Percentiles rank a stretch among this genome's conserved stretches.
Conservation (phyloP, 2,797 vertebrate genomes). For the Tapera naevia region DNA sequence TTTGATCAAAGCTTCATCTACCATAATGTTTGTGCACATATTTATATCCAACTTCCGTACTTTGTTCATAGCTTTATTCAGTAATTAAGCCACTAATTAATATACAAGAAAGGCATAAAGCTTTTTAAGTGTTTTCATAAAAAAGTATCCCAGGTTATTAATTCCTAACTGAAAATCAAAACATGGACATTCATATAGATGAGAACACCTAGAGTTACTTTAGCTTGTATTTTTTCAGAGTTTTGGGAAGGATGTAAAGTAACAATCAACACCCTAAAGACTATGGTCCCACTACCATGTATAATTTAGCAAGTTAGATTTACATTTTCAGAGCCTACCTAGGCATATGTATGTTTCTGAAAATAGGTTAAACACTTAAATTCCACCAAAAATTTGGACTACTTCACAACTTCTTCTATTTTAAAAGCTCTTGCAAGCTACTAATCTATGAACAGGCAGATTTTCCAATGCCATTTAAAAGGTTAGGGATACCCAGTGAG, state of each 20-base stretch:
- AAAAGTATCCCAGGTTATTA: neutral
- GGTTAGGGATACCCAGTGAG: neutral
- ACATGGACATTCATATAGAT: neutral
- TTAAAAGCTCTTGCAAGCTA: neutral
- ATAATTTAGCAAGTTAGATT: neutral
- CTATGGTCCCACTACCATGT: neutral
- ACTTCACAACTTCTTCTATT: neutral
- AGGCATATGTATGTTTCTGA: rapidly evolving
- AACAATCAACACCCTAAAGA: neutral
- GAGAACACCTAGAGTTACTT: neutral
- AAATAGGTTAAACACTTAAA: neutral
- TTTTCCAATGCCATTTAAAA: neutral
- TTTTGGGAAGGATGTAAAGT: neutral
- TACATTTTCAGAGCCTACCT: neutral
- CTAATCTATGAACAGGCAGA: neutral
- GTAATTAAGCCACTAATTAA: neutral
- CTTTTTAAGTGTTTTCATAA: neutral
- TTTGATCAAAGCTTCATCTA: neutral
- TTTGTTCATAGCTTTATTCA: neutral
- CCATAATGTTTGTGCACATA: neutral
- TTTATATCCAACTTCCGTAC: neutral
- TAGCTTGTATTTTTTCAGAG: neutral
- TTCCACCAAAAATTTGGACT: neutral
- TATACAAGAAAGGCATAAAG: neutral
- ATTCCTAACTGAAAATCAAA: neutral